A percentile compares a stretch with the other conserved stretches of the same genome.
Evolutionary conservation across 1,140 invertebrate species (phyloP).

Genomic region (Tetragonula clypearis): DNA sequence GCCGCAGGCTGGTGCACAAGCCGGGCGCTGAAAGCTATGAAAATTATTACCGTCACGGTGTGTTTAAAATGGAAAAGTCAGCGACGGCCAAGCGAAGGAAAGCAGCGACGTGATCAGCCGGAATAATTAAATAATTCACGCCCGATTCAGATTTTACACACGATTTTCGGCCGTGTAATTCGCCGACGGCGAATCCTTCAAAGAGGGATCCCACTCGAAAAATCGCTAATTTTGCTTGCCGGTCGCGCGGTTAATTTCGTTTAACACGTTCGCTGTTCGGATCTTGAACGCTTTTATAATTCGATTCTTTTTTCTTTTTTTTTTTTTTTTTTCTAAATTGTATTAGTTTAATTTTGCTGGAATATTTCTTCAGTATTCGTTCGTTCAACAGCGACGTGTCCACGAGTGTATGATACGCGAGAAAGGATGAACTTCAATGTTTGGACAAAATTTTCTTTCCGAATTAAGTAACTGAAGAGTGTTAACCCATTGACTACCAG

Average conservation of each 20-base stretch:
- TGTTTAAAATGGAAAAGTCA: not conserved
- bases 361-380: too few species aligned
- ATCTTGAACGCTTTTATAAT: too few species aligned
- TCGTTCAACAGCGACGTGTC: too few species aligned
- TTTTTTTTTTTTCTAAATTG: too few species aligned
- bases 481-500: too few species aligned
- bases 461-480: too few species aligned
- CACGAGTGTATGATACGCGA: too few species aligned
- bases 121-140: not conserved
- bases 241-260: not conserved
- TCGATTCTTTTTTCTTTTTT: too few species aligned
- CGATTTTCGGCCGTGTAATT: not conserved
- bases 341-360: too few species aligned
- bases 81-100: not conserved
- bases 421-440: too few species aligned
- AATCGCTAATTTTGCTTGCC: not conserved
- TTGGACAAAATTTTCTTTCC: too few species aligned
- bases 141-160: not conserved
- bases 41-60: conserved; percentile 10
- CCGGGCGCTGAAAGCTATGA: not conserved
- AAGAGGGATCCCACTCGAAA: not conserved
- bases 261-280: too few species aligned
- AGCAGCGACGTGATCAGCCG: not conserved
- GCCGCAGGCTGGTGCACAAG: not conserved
- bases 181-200: not conserved